These are phyloP conservation scores for Oxygymnocypris stewartii DNA, from an alignment of 2,113 vertebrate genomes.

Conservation along the genomic window DNA sequence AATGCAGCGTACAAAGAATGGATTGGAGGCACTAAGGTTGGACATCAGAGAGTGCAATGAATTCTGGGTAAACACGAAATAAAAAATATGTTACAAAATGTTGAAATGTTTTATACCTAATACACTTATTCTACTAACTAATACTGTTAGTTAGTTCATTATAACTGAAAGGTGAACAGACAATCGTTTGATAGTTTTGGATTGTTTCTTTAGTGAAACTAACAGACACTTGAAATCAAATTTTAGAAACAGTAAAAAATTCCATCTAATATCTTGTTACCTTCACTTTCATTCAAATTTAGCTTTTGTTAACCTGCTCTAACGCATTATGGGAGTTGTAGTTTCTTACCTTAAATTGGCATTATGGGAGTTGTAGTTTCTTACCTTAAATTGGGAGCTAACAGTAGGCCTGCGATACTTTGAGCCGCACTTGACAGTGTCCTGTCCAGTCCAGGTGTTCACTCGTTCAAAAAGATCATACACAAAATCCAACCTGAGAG, in stretches of 20 bases:
- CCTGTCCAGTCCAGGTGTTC: slow-evolving; percentile 86
- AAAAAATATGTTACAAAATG: neutral
- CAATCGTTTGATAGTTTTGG: no score
- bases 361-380: slow-evolving; percentile 47
- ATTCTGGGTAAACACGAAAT: slow-evolving; percentile 58
- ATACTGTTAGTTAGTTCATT: neutral
- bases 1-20: slow-evolving; percentile 95
- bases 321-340: neutral
- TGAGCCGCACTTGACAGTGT: slow-evolving; percentile 88
- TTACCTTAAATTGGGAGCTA: slow-evolving; percentile 95
- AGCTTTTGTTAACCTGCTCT: neutral
- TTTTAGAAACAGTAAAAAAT: neutral
- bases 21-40: slow-evolving; percentile 87
- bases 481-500: slow-evolving; percentile 89
- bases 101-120: neutral
- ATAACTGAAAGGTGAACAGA: neutral
- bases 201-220: no score
- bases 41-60: slow-evolving; percentile 94
- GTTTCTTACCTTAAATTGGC: slow-evolving; percentile 90
- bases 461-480: slow-evolving; percentile 96
- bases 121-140: neutral
- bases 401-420: slow-evolving; percentile 91
- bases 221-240: neutral
- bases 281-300: neutral
- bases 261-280: neutral